Base-by-base conservation (phyloP, 2,113 vertebrate genomes). In the Cottus gobio region DNA sequence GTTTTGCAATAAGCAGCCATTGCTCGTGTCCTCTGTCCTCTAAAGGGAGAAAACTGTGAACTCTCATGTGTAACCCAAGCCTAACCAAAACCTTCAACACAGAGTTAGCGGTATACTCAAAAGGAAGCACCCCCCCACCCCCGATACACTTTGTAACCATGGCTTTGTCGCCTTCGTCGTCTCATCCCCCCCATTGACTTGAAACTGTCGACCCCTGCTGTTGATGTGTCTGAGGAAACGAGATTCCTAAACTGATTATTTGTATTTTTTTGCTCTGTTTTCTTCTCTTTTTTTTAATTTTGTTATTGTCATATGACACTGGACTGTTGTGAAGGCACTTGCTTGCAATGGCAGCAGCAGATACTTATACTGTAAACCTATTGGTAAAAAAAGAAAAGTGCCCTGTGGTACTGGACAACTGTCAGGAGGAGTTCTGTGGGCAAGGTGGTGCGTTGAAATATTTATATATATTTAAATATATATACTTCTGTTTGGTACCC, bases 41-140 rank as follows among this genome's bases (percentile, higher is more conserved):
- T 85, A 75, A 90, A 88, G 87, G 87, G 89, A 91, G 89, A 91
- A 90, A 89, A 94, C 92, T 92, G 93, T 93, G 93, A 93, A 86
- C 79, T 79, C 37, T 89, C 78, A 64, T 87, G 75, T 75, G 75
- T 71, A 20, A 83, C 48, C 26, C 65, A 91, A 79, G 58, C 64
- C 52, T 78, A 84, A 90, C 85, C 85, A 89, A 88, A 89, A 86
- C 82, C 71, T 82, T 72, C 50, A 82, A 84, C 54, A 62, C 73
- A 2, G 57, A 87, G 52, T 84, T 71, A 68, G 48, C 57, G 52
- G 88, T 62, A 80, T 44, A 42, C 39, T 82, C 24, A 75, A 75
- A 39, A 83, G 74, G 67, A 56, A 89, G 77, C 66, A 74, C 18
- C 46, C 65, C 66, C 80, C 39, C 39, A 10, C 39, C 42, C 13